Evolutionary conservation across 2,797 vertebrate genomes (phyloP).

Genomic region (Sebastes miniatus): DNA sequence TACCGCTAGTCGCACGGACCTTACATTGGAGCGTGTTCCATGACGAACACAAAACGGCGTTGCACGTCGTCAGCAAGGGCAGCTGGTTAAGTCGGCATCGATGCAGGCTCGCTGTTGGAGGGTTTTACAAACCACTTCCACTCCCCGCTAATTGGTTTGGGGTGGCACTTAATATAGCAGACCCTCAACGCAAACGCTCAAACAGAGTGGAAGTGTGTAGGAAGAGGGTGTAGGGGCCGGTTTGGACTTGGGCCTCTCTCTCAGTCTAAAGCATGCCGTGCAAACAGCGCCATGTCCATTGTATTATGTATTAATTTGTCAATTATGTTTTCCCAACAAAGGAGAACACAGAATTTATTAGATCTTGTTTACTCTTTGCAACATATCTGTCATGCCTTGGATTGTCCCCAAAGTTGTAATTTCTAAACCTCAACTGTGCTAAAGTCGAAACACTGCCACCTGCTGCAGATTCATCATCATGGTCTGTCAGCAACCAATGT

Average conservation of each 20-base stretch:
- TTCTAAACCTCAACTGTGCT: neutral
- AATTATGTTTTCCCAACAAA: neutral
- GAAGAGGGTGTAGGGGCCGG: no score
- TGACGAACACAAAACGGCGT: no score
- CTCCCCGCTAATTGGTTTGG: no score
- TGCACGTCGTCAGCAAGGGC: fast-evolving
- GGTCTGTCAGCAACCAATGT: neutral
- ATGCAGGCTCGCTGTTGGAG: no score
- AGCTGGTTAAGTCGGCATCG: no score
- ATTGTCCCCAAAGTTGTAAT: neutral
- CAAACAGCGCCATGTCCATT: neutral
- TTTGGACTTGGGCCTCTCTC: neutral
- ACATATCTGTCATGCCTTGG: neutral
- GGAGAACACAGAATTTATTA: neutral
- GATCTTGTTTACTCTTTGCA: neutral
- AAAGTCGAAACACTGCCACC: slow-evolving; percentile 45
- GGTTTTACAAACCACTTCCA: no score
- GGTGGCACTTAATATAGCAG: neutral
- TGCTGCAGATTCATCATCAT: slow-evolving; percentile 43
- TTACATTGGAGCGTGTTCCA: no score
- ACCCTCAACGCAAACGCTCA: no score
- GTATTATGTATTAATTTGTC: neutral
- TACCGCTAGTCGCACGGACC: no score
- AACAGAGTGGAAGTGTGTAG: no score
- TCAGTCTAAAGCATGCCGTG: neutral